Conservation (phyloP, 1,140 invertebrate genomes). For the Rhopalosiphum maidis region DNA sequence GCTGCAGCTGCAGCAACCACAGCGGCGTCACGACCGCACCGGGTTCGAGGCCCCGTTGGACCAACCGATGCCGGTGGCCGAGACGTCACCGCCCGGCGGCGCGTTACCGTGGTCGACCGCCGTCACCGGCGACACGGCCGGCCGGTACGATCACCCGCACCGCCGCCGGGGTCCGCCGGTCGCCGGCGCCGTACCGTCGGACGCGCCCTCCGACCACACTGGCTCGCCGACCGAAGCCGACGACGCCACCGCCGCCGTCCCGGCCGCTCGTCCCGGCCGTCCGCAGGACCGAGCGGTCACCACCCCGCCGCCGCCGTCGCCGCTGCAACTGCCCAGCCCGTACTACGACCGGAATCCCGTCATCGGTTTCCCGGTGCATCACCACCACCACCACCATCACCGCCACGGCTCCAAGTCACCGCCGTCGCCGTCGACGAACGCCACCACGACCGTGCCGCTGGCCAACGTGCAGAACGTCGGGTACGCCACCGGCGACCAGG, state of each 20-base stretch:
- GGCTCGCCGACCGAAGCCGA: not conserved
- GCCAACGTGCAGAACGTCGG: constrained; percentile 31
- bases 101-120: not conserved
- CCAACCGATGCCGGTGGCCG: not conserved
- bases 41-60: not conserved
- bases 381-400: not conserved
- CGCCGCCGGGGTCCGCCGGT: not conserved
- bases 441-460: not conserved
- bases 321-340: not conserved
- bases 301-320: not conserved
- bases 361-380: not conserved
- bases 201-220: too few species aligned
- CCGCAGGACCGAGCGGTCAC: not conserved
- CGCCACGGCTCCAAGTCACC: not conserved
- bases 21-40: not conserved
- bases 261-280: not conserved
- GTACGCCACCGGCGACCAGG: not conserved
- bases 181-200: not conserved
- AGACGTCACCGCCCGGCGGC: too few species aligned
- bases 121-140: not conserved
- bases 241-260: not conserved
- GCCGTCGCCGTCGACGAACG: not conserved
- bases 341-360: constrained; percentile 32
- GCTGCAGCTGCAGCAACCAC: not conserved
- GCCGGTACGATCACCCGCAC: not conserved